These are phyloP conservation scores for Tinamus major DNA, from an alignment of 2,797 vertebrate species.

Conservation along the genomic window DNA sequence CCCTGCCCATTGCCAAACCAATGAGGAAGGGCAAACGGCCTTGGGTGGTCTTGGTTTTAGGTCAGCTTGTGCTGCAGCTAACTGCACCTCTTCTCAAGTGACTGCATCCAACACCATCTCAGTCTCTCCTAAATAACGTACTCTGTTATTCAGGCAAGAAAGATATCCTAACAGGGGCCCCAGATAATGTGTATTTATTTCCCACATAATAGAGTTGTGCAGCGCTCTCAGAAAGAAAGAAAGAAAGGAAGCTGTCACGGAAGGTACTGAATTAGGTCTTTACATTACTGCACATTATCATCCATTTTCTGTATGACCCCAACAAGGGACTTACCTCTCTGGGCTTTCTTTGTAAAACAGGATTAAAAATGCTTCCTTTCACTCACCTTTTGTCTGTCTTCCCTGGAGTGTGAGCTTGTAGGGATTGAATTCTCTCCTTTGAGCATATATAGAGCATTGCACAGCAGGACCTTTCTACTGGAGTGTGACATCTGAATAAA, in stretches of 20 bases:
- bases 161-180: not conserved
- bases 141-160: not conserved
- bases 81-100: not conserved
- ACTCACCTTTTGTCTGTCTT: not conserved
- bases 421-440: not conserved
- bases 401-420: not conserved
- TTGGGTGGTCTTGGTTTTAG: not conserved
- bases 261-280: not conserved
- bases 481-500: not conserved
- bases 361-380: not conserved
- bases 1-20: not conserved
- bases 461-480: not conserved
- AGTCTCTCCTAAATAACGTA: not conserved
- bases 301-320: not conserved
- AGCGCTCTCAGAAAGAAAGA: not conserved
- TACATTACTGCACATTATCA: not conserved
- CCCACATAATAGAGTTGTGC: not conserved
- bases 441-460: not conserved
- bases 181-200: not conserved
- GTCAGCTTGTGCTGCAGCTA: not conserved
- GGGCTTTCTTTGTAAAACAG: not conserved
- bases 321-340: not conserved
- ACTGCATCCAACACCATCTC: fast-evolving
- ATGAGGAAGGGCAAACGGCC: not conserved
- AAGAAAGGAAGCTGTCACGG: not conserved